A percentile compares a stretch with the other conserved stretches of the same genome.
Conservation (phyloP, 2,113 vertebrate species). For the Rostratula benghalensis region DNA sequence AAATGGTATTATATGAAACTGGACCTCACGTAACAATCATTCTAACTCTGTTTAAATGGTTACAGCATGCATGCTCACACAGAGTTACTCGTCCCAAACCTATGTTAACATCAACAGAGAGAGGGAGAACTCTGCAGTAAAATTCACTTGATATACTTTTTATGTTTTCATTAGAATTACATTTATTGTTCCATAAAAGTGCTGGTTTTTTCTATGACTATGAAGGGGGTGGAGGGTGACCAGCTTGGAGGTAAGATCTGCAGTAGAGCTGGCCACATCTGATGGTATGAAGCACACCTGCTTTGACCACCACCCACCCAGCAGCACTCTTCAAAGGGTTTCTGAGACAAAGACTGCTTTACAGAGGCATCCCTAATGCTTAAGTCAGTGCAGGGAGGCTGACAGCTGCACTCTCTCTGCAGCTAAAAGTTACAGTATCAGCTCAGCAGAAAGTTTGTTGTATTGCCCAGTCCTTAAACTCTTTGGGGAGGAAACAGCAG, state of each 20-base stretch:
- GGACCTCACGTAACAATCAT: background rate
- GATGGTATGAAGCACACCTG: background rate
- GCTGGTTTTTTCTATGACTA: background rate
- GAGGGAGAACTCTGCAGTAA: background rate
- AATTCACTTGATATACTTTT: background rate
- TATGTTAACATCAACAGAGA: background rate
- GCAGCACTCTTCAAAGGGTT: background rate
- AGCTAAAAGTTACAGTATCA: background rate
- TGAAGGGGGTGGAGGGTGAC: background rate
- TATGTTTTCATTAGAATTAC: background rate
- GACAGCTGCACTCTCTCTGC: background rate
- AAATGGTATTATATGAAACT: background rate
- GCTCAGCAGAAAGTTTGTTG: background rate
- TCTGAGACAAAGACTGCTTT: background rate
- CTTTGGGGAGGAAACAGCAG: background rate
- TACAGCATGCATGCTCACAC: background rate
- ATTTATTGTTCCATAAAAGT: background rate
- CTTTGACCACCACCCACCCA: background rate
- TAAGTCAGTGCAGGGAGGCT: background rate
- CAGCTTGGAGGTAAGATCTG: background rate
- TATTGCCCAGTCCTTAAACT: background rate
- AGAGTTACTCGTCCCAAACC: background rate
- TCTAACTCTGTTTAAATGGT: background rate
- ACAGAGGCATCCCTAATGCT: background rate
- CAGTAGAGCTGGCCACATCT: background rate